Evolutionary conservation across 2,113 vertebrate genomes (phyloP).

Genomic region (Tupaia tana): DNA sequence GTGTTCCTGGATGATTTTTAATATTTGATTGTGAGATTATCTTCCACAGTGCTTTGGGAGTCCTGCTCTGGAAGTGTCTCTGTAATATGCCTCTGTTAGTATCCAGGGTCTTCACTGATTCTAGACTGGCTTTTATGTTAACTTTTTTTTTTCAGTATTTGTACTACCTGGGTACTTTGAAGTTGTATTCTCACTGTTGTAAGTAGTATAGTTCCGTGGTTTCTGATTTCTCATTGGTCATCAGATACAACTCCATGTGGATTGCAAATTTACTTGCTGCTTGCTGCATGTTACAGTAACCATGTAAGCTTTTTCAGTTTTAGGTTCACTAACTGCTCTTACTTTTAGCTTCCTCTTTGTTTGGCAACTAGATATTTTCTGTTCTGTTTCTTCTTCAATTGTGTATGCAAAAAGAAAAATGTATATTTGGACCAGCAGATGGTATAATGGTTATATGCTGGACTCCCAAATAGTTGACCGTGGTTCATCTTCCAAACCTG

Average conservation of each 20-base stretch:
- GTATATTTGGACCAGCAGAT: no score
- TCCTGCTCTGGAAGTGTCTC: not conserved
- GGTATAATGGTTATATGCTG: no score
- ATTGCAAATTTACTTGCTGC: not conserved
- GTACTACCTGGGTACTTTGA: not conserved
- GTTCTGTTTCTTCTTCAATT: not conserved
- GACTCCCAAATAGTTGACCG: no score
- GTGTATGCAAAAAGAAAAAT: not conserved
- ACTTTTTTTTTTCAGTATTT: not conserved
- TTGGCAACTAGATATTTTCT: not conserved
- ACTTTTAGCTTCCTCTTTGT: slow-evolving; percentile 27
- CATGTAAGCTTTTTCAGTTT: not conserved
- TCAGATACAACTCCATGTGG: not conserved
- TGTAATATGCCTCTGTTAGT: not conserved
- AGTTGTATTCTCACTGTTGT: not conserved
- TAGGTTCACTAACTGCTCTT: not conserved
- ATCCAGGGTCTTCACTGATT: not conserved
- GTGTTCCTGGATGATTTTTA: not conserved
- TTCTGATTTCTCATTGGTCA: not conserved
- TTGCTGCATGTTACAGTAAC: not conserved
- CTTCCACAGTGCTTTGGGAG: not conserved
- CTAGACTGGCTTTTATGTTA: not conserved
- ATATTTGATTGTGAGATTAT: not conserved
- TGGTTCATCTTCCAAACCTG: no score
- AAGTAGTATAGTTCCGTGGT: not conserved